Conservation (phyloP, 1,140 invertebrate genomes). For the Drosophila cardini region DNA sequence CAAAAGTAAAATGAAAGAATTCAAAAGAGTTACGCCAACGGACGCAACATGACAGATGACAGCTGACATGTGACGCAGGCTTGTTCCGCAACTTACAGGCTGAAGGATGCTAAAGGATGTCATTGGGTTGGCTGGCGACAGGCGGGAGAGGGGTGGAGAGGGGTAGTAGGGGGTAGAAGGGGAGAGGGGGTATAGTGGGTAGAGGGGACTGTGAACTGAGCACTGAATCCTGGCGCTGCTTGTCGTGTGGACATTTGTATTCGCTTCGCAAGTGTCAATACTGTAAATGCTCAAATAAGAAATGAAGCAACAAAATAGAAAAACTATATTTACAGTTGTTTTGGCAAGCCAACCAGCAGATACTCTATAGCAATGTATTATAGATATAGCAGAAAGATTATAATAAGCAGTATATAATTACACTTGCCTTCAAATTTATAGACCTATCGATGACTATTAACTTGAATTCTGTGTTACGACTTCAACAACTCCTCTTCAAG, state of each 20-base stretch:
- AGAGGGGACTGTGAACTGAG: background rate
- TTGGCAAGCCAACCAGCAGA: background rate
- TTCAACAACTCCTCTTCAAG: too few species aligned
- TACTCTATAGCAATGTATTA: constrained; percentile 1
- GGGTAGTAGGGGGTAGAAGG: background rate
- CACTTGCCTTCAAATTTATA: too few species aligned
- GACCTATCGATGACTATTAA: too few species aligned
- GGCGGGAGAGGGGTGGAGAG: background rate
- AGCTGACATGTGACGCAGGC: constrained; percentile 37
- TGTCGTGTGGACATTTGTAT: constrained; percentile 29
- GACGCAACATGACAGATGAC: constrained; percentile 25
- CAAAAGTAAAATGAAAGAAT: background rate
- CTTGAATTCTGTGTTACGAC: too few species aligned
- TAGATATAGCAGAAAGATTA: constrained; percentile 17
- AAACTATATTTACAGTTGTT: background rate
- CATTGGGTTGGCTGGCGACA: background rate
- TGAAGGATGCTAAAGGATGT: background rate
- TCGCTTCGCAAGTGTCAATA: constrained; percentile 30
- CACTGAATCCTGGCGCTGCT: background rate
- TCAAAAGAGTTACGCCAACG: constrained; percentile 17
- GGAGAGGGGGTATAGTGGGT: background rate
- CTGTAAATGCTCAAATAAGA: constrained; percentile 25
- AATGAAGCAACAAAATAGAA: constrained; percentile 8
- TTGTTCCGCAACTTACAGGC: constrained; percentile 28
- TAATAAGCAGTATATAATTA: too few species aligned